Base-by-base conservation (phyloP, 2,113 vertebrate genomes). In the Xenopus laevis region DNA sequence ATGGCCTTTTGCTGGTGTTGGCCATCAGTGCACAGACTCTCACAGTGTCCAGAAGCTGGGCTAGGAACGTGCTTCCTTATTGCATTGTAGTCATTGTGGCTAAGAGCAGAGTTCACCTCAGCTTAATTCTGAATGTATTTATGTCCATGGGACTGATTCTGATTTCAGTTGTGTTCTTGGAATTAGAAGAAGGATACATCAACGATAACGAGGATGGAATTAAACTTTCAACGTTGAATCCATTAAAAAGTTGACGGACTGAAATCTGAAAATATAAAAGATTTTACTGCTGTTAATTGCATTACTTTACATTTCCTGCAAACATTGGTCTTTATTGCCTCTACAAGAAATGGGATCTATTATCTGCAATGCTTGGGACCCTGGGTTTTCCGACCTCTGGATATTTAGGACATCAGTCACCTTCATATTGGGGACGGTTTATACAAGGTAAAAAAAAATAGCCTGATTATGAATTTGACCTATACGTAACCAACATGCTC, bases 111-210 rank as follows among this genome's bases (percentile, higher is more conserved):
- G 57, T 82, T 93, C 85, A 93, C 83, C 84, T 89, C 80, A 95
- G 78, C 52, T 79, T 85, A 79, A 95, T 87, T 75, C 90, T 87
- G 81, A 91, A 94, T 0, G 93, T 91, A 82, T 88, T 91, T 86
- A 95, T 92, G 76, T 94, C 93, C 93, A 95, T 95, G 63, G 93
- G 87, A 82, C 81, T 91, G 85, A 95, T 84, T 72, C 50, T 83
- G 85, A 94, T 87, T 63, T 92, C 89, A 78, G 86, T 90, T 46
- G 84, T 66, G 73, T 90, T 89, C 73, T 77, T 81, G 80, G 82
- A 77, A 7, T 85, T 83, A 13, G 80, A 77, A 79, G 84, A 78
- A 60, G 83, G 83, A 77, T 94, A 85, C 93, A 95, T 92, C 88
- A 95, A 85, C 78, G 93, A 87, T 79, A 95, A 84, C 0, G 93